Evolutionary conservation across 1,140 invertebrate species (phyloP), one percentile per base, ranked within the genome.

Genomic region (Camponotus vicinus): DNA sequence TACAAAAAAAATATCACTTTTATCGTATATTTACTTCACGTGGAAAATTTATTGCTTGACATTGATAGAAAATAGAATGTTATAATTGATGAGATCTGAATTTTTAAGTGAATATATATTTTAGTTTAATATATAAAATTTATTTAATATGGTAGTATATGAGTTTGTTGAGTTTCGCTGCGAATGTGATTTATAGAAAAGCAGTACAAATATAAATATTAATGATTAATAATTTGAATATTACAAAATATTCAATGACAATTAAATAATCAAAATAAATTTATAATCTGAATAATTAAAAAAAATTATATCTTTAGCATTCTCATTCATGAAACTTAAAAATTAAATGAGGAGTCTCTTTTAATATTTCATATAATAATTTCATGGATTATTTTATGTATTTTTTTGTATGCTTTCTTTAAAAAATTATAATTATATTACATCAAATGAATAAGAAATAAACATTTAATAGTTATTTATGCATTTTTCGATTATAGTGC

Each of bases 191-290:
- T 70, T 70, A 27, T 27, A 70, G 7, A 70, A 45, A 18, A 52
- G 18, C 5, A 18, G 6, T 52, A 1, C 7, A 27, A 45, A 27
- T 3, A 27, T 32, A 45, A 45, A 52, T 52, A 18, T 45, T 34
- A 27, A 0, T 0, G 2, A 34, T 70, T 52, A 52, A 70, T 70
- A 52, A 70, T 49, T 32, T 21, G 13, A 49, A 32, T 15, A 37
- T 70, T 34, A 32, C 6, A 9, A 13, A 49, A 52, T 52, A 32
- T 70, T 70, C 49, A 32, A 52, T 32, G 6, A 21, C 13, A 52
- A 32, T 32, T 70, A 70, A 52, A 15, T 70, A 49, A 42, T 70
- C 49, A 32, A 70, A 69, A 49, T 32, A 27, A 49, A 66, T 40
- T 66, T 27, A 27, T 27, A 27, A 27, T 27, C 1, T 27, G 27